A percentile compares a stretch with the other conserved stretches of the same genome.
These are phyloP conservation scores for Taxidea taxus DNA, from an alignment of 2,113 vertebrate genomes.

Conservation along the genomic window DNA sequence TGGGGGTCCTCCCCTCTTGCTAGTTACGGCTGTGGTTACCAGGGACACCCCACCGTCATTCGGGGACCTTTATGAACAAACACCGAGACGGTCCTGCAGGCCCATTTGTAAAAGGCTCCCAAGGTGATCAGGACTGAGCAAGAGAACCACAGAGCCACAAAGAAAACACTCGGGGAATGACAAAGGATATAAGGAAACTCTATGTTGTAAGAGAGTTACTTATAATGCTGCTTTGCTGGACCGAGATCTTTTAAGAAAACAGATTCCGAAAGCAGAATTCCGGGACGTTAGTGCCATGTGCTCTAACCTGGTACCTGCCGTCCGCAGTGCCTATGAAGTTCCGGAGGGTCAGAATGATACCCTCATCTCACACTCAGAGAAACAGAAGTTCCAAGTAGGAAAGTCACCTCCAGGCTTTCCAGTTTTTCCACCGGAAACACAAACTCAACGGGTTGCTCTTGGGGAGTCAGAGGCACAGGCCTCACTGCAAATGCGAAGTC, in stretches of 20 bases:
- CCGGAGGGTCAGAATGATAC: not conserved
- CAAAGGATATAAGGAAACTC: too few relatives aligned
- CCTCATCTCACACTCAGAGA: not conserved
- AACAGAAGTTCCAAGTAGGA: not conserved
- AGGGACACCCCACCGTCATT: not conserved
- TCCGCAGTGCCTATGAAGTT: not conserved
- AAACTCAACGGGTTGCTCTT: not conserved
- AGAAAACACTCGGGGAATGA: not conserved
- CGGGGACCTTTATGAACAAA: not conserved
- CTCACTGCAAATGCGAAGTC: not conserved
- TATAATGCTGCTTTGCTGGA: not conserved
- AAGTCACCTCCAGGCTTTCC: not conserved
- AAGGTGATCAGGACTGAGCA: not conserved
- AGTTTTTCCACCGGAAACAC: not conserved
- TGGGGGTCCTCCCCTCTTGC: not conserved
- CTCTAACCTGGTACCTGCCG: not conserved
- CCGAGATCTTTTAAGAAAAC: not conserved
- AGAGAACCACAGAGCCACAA: not conserved
- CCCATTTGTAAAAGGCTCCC: not conserved
- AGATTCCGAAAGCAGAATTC: not conserved
- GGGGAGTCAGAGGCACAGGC: not conserved
- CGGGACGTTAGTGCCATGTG: not conserved
- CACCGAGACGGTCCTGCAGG: accelerated
- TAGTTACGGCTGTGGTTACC: too few relatives aligned
- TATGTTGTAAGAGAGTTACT: not conserved